Base-by-base conservation (phyloP, 2,888 invertebrate species). In the Lordiphosa andalusiaca region DNA sequence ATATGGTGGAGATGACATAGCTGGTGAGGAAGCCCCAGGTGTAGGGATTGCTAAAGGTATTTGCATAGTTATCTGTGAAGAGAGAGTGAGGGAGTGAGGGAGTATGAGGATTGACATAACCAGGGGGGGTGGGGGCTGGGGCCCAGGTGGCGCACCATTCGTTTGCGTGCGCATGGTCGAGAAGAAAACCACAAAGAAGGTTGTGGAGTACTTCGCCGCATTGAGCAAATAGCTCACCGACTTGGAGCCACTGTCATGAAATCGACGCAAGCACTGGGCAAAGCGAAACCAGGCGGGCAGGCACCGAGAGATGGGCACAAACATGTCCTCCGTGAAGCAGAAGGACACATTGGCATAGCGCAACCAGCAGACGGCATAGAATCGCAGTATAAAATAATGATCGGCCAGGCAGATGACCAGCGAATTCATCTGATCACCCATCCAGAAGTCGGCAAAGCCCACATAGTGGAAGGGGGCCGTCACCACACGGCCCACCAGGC, bases 201-300 rank as follows among this genome's bases (percentile, higher is more conserved):
- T 96, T 0, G 98, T 97, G 1, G 89, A 98, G 88, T 99, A 99
- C 90, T 99, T 99, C 53, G 96, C 97, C 2, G 99, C 99, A 90
- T 99, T 99, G 1, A 95, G 95, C 42, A 99, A 91, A 91, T 99
- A 99, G 0, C 97, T 97, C 90, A 96, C 95, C 0, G 94, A 94
- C 85, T 96, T 95, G 4, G 75, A 81, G 68, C 93, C 93, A 1
- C 97, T 96, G 90, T 99, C 99, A 4, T 95, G 91, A 89, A 98
- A 99, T 52, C 99, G 94, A 0, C 98, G 91, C 48, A 99, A 90
- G 82, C 98, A 99, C 89, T 99, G 99, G 64, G 97, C 96, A 90
- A 99, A 98, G n/a, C 99, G 94, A 67, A 97, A 96, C 97, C 98
- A 98, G 0, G 98, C 98, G 0, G 99, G 99, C 10, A 99, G 90